phyloP scores from a whole-genome alignment of 2,113 vertebrate genomes.

The Fukomys damarensis region DNA sequence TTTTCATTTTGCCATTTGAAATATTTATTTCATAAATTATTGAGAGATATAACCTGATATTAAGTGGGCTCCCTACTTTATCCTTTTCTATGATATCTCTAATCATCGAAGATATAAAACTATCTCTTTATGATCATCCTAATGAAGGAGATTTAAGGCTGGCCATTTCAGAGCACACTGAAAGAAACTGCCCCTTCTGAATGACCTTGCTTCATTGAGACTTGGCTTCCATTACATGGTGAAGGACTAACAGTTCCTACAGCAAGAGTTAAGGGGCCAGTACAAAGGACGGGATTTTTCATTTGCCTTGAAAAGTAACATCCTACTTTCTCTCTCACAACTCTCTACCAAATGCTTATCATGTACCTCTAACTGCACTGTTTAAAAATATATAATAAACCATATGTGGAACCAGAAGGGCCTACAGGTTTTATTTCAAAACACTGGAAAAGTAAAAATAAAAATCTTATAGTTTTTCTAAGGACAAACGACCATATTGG shows the following conservation, averaged over 20 bases:
- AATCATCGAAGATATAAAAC: slow-evolving; percentile 18
- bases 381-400: slow-evolving; percentile 18
- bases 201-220: slow-evolving; percentile 12
- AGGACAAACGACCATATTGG: not conserved
- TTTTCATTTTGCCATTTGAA: not conserved
- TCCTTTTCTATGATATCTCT: not conserved
- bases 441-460: slow-evolving; percentile 9
- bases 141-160: not conserved
- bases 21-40: not conserved
- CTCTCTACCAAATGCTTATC: not conserved
- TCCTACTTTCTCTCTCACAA: not conserved
- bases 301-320: not conserved
- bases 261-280: not conserved
- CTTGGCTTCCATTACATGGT: not conserved
- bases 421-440: slow-evolving; percentile 43
- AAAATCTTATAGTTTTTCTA: not conserved
- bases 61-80: not conserved
- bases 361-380: not conserved
- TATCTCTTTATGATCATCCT: not conserved
- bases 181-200: not conserved
- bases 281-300: not conserved
- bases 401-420: not conserved
- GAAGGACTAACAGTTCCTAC: not conserved
- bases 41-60: not conserved
- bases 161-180: not conserved